Base-by-base conservation (phyloP, 2,113 vertebrate genomes). In the Festucalex cinctus region DNA sequence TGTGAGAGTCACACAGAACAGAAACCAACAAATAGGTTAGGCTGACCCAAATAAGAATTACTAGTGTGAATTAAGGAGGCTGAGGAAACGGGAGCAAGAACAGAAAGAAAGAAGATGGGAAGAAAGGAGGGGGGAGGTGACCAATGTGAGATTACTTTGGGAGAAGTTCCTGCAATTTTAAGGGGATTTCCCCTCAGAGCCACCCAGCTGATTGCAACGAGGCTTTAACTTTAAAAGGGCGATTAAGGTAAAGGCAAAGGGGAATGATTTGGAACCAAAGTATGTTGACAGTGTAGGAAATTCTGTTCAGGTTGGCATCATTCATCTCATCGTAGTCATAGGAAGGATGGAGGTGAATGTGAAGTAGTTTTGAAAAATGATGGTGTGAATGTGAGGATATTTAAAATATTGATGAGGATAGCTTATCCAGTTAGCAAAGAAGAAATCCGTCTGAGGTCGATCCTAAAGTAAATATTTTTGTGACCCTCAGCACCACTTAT, bases 111-210 rank as follows among this genome's bases (percentile, higher is more conserved):
- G 44, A 51, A 57, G 57, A 59, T 56, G 49, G 37, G 1, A 4
- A 19, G 37, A 51, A 9, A 61, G 53, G 48, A 71, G 71, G 43
- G 68, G 24, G 68, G 24, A 53, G 62, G 79, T 36, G 66, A 66
- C 56, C 65, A 44, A 73, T 75, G 7, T 26, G 41, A 80, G 69
- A 86, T 83, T 80, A 65, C 57, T 73, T 74, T 63, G 76, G 78
- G 78, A 79, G 57, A 9, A 20, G 73, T 82, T 84, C 80, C 80
- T 86, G 72, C 83, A 67, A 84, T 89, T 80, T 81, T 70, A 74
- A 69, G 73, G 73, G 79, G 86, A 83, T 88, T 89, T 89, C 76
- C 86, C 76, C 36, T 61, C 67, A 67, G 74, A 83, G 74, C 72
- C 0, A 3, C 77, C 71, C 81, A 85, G 66, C 71, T 84, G 74